phyloP scores from a whole-genome alignment of 2,797 vertebrate species.

The Lagothrix lagotricha region DNA sequence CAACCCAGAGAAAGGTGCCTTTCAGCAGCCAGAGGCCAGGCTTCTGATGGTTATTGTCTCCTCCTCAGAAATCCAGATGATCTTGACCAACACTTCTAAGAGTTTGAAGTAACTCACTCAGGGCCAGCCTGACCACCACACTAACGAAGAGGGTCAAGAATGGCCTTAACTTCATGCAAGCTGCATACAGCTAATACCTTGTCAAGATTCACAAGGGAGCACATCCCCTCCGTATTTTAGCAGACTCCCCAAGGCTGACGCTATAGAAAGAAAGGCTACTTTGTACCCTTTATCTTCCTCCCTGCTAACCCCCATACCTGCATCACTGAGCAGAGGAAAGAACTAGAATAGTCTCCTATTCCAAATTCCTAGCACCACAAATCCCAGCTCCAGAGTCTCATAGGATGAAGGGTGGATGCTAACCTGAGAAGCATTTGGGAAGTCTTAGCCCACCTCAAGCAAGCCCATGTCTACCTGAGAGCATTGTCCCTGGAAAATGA shows the following conservation, averaged over 20 bases:
- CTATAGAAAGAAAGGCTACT: background rate
- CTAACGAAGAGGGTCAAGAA: background rate
- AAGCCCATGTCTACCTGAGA: background rate
- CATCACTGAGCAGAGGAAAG: background rate
- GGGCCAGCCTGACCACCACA: background rate
- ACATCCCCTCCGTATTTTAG: background rate
- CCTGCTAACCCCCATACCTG: background rate
- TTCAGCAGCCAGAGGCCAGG: background rate
- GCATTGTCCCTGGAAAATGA: background rate
- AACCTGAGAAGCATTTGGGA: background rate
- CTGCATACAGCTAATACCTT: background rate
- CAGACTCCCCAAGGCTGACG: background rate
- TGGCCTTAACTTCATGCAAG: background rate
- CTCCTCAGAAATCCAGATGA: background rate
- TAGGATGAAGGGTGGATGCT: background rate
- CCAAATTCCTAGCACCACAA: background rate
- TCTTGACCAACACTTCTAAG: background rate
- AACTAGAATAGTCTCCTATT: background rate
- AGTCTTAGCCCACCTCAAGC: background rate
- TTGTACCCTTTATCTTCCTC: background rate
- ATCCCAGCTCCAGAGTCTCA: background rate
- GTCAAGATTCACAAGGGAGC: background rate
- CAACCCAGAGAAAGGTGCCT: background rate
- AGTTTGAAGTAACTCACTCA: background rate
- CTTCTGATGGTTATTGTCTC: background rate